phyloP scores from a whole-genome alignment of 35 echinoderm and acorn worm species.

The Apostichopus parvimensis region DNA sequence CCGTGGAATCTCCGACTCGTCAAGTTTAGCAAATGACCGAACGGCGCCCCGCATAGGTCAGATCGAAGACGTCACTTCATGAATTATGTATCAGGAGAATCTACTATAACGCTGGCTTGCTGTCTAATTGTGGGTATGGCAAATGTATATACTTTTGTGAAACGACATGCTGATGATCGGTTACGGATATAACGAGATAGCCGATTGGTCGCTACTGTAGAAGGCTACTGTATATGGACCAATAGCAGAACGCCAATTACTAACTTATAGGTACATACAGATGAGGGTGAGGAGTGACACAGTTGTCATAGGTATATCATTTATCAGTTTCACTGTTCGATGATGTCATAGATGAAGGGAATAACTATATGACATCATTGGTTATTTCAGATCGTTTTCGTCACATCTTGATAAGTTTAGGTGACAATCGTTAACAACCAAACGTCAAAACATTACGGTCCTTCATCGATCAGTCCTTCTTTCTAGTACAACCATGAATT shows the following conservation, averaged over 20 bases:
- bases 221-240: background rate
- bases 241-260: background rate
- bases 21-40: slow-evolving; percentile 54
- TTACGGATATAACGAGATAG: background rate
- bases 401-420: background rate
- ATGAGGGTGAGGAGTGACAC: too few species aligned
- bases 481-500: background rate
- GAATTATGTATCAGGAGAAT: background rate
- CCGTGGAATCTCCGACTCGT: slow-evolving; percentile 41
- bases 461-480: background rate
- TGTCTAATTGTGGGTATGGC: too few species aligned
- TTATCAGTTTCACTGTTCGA: background rate
- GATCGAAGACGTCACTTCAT: slow-evolving; percentile 35
- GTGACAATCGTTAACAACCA: background rate
- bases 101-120: too few species aligned
- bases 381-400: background rate
- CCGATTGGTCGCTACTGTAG: background rate
- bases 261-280: background rate
- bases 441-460: background rate
- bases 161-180: too few species aligned
- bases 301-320: background rate
- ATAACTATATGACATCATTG: background rate
- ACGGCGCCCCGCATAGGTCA: slow-evolving; percentile 39
- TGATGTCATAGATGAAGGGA: background rate
- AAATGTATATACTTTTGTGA: too few species aligned